Conservation (phyloP, 2,113 vertebrate species). For the Callocephalon fimbriatum region DNA sequence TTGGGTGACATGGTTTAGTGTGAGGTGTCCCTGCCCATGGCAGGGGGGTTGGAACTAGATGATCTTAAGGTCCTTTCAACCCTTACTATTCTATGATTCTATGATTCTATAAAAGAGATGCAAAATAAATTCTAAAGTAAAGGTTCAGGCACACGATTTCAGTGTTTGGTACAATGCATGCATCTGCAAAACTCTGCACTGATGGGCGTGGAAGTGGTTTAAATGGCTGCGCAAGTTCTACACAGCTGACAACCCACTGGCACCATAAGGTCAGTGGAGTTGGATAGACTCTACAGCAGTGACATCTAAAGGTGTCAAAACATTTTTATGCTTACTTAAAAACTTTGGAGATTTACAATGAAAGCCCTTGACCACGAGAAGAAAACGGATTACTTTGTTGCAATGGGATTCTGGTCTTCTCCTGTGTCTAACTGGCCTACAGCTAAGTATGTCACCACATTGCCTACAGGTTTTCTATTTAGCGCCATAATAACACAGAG, state of each 20-base stretch:
- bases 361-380: neutral
- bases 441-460: neutral
- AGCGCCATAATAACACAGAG: neutral
- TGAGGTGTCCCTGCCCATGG: neutral
- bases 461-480: neutral
- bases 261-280: neutral
- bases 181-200: neutral
- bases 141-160: neutral
- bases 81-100: neutral
- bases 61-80: neutral
- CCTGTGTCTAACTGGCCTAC: neutral
- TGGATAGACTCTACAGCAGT: neutral
- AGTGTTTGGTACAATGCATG: neutral
- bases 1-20: neutral
- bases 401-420: neutral
- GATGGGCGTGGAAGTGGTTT: neutral
- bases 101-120: neutral
- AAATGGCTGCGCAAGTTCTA: neutral
- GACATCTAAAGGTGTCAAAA: neutral
- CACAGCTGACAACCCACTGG: neutral
- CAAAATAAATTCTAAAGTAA: neutral
- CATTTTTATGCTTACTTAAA: neutral
- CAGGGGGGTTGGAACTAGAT: neutral
- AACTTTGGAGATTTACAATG: neutral
- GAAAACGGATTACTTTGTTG: neutral